Conservation (phyloP, 1,140 invertebrate genomes). For the Caenorhabditis tropicalis region DNA sequence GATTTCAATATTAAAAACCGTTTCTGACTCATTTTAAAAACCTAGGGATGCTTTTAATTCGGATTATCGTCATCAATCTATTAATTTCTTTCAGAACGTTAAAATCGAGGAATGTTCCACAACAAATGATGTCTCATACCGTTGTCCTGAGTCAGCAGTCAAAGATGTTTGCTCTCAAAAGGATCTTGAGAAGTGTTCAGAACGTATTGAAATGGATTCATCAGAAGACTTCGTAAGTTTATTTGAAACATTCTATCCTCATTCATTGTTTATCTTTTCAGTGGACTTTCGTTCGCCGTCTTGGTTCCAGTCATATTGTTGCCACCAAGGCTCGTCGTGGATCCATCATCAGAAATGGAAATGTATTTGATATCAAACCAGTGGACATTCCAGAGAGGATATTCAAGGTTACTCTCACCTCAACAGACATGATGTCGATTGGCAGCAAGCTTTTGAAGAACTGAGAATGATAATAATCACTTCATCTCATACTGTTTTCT, state of each 20-base stretch:
- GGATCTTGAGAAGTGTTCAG: not conserved
- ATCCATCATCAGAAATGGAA: not conserved
- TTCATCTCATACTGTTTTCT: not conserved
- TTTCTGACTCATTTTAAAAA: no score
- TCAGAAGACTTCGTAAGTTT: not conserved
- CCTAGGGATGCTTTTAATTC: not conserved
- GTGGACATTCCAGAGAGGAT: not conserved
- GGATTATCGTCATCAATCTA: not conserved
- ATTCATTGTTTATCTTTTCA: not conserved
- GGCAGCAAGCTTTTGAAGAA: not conserved
- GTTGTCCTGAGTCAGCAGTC: not conserved
- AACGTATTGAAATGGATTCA: not conserved
- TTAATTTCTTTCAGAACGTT: not conserved
- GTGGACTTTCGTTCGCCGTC: not conserved
- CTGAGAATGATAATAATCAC: not conserved
- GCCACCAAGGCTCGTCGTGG: not conserved
- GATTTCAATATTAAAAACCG: no score
- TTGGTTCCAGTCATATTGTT: not conserved
- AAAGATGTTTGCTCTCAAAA: not conserved
- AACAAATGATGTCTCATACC: not conserved
- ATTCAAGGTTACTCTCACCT: not conserved
- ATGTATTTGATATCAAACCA: not conserved
- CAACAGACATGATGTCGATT: not conserved
- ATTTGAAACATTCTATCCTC: not conserved
- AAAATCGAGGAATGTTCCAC: slow-evolving; percentile 18